A percentile compares a stretch with the other conserved stretches of the same genome.
Evolutionary conservation across 2,113 vertebrate genomes (phyloP).

Genomic region (Lepisosteus oculatus): DNA sequence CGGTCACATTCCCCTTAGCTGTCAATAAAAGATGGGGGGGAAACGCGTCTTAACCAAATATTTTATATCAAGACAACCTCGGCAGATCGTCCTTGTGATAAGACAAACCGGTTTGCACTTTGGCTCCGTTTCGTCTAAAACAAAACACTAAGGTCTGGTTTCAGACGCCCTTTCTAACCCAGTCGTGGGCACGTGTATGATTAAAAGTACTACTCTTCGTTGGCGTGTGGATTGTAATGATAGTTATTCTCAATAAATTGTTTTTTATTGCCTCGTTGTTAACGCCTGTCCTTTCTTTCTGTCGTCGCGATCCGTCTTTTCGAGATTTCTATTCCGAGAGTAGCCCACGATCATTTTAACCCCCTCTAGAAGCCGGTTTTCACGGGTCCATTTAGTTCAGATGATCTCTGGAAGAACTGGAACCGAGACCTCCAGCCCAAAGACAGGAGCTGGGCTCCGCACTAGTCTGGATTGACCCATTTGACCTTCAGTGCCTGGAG

Average conservation of each 20-base stretch:
- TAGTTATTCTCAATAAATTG: conserved; percentile 41
- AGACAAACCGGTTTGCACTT: conserved; percentile 41
- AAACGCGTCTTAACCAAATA: too few species aligned
- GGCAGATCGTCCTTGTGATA: conserved; percentile 27
- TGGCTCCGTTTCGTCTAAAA: conserved; percentile 32
- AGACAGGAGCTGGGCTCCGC: too few species aligned
- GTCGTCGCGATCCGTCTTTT: conserved; percentile 6
- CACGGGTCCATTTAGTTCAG: too few species aligned
- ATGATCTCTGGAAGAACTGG: too few species aligned
- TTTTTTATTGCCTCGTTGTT: conserved; percentile 23
- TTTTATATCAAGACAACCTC: not conserved
- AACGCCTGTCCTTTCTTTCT: conserved; percentile 19
- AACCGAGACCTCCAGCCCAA: too few species aligned
- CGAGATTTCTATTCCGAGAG: too few species aligned
- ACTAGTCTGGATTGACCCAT: too few species aligned
- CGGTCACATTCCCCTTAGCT: too few species aligned
- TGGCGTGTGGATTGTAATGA: conserved; percentile 37
- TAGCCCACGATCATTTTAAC: too few species aligned
- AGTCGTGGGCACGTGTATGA: conserved; percentile 35
- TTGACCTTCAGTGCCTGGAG: too few species aligned
- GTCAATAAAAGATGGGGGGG: not conserved
- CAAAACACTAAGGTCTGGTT: conserved; percentile 29
- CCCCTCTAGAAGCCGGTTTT: too few species aligned
- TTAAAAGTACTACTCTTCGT: conserved; percentile 16
- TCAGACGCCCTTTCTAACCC: conserved; percentile 36